Percentiles rank a stretch among this genome's conserved stretches.
phyloP scores from a whole-genome alignment of 2,888 invertebrate species.

The Ophraella communa region DNA sequence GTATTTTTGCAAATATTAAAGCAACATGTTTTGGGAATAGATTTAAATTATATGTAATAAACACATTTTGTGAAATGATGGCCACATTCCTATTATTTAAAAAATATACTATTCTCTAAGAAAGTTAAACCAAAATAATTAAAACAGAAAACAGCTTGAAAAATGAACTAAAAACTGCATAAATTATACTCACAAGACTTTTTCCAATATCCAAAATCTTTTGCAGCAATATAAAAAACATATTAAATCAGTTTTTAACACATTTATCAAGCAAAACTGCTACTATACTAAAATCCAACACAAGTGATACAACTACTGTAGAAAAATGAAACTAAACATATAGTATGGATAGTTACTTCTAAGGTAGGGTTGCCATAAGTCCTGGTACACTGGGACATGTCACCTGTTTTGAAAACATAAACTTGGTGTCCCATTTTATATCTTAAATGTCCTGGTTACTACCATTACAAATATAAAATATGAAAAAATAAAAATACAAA shows the following conservation, averaged over 20 bases:
- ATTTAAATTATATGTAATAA: no score
- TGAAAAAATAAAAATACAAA: no score
- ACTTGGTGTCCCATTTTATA: no score
- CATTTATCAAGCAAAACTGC: constrained; percentile 44
- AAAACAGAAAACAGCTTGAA: constrained; percentile 25
- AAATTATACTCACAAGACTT: constrained; percentile 54
- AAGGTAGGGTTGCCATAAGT: no score
- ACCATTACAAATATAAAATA: no score
- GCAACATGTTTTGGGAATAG: no score
- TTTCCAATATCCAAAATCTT: constrained; percentile 54
- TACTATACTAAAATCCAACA: not conserved
- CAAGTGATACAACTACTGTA: not conserved
- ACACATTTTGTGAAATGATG: constrained; percentile 20
- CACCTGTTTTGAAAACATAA: no score
- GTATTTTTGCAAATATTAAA: not conserved
- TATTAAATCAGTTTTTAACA: constrained; percentile 39
- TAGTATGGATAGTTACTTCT: no score
- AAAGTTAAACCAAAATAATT: not conserved
- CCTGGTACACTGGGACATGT: no score
- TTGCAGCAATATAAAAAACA: constrained; percentile 47
- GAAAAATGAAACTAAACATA: no score
- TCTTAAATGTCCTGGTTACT: no score
- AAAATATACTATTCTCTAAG: not conserved
- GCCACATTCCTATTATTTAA: not conserved
- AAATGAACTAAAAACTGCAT: constrained; percentile 43